Evolutionary conservation across 2,888 invertebrate genomes (phyloP).

Genomic region (Oxyscelio sp.): DNA sequence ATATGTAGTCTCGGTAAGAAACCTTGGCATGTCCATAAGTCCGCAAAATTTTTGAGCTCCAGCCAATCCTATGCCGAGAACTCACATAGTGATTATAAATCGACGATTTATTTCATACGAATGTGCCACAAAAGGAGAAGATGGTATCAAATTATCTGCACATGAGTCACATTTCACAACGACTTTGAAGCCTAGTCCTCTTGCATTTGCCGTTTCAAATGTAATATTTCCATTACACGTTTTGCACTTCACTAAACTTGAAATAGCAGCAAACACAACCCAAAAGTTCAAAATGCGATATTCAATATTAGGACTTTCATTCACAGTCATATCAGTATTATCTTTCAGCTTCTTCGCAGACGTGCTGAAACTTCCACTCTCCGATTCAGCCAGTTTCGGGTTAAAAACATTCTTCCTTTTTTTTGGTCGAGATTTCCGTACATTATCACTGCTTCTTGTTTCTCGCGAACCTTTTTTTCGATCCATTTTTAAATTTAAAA

Average conservation of each 20-base stretch:
- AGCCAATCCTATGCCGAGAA: slow-evolving; percentile 41
- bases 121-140: slow-evolving; percentile 22
- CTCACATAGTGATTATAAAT: slow-evolving; percentile 47
- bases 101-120: slow-evolving; percentile 57
- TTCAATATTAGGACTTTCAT: slow-evolving; percentile 67
- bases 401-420: slow-evolving; percentile 26
- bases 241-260: slow-evolving; percentile 65
- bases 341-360: slow-evolving; percentile 72
- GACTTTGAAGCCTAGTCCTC: slow-evolving; percentile 50
- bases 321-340: slow-evolving; percentile 60
- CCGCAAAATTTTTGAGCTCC: slow-evolving; percentile 36
- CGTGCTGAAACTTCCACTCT: slow-evolving; percentile 73
- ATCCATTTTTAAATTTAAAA: not conserved
- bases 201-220: slow-evolving; percentile 17
- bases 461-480: slow-evolving; percentile 3
- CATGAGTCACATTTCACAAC: slow-evolving; percentile 30
- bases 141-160: slow-evolving; percentile 7
- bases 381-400: slow-evolving; percentile 66
- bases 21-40: slow-evolving; percentile 37
- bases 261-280: slow-evolving; percentile 67
- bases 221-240: slow-evolving; percentile 62
- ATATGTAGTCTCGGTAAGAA: slow-evolving; percentile 23
- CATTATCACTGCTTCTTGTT: not conserved
- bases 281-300: slow-evolving; percentile 74
- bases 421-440: slow-evolving; percentile 4